These are phyloP conservation scores for Silurus glanis DNA, from an alignment of 2,113 vertebrate species.

Conservation along the genomic window DNA sequence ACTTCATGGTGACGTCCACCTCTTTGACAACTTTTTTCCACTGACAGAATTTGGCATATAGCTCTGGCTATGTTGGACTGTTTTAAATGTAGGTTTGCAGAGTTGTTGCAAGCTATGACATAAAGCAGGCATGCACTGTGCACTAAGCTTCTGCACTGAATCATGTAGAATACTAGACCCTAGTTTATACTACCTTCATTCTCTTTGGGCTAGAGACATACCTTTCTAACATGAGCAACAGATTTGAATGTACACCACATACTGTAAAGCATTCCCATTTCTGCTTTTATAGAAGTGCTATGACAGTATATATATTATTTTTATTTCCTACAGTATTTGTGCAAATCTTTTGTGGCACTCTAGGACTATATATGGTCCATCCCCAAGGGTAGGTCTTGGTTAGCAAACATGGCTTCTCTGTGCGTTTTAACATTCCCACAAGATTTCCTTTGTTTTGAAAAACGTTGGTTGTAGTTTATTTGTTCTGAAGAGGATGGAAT, in stretches of 20 bases:
- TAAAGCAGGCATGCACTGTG: constrained; percentile 54
- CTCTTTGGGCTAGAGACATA: constrained; percentile 60
- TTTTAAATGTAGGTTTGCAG: constrained; percentile 17
- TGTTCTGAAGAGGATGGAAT: neutral
- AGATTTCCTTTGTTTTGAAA: neutral
- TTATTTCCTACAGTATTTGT: neutral
- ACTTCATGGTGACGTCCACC: neutral
- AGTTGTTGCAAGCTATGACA: constrained; percentile 56
- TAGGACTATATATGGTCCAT: neutral
- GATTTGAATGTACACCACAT: neutral
- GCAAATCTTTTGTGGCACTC: neutral
- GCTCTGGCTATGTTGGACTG: neutral
- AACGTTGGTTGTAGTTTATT: neutral
- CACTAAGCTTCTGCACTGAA: constrained; percentile 39
- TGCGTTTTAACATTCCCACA: neutral
- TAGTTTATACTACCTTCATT: constrained; percentile 65
- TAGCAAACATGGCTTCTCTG: neutral
- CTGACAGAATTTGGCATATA: constrained; percentile 14
- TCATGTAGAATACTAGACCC: constrained; percentile 39
- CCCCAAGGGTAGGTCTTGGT: neutral
- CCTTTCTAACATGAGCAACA: constrained; percentile 4
- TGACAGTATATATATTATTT: neutral
- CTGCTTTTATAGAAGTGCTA: neutral
- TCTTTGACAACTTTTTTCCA: neutral
- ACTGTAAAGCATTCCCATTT: neutral